Base-by-base conservation (phyloP, 2,113 vertebrate species). In the Aegithalos caudatus region DNA sequence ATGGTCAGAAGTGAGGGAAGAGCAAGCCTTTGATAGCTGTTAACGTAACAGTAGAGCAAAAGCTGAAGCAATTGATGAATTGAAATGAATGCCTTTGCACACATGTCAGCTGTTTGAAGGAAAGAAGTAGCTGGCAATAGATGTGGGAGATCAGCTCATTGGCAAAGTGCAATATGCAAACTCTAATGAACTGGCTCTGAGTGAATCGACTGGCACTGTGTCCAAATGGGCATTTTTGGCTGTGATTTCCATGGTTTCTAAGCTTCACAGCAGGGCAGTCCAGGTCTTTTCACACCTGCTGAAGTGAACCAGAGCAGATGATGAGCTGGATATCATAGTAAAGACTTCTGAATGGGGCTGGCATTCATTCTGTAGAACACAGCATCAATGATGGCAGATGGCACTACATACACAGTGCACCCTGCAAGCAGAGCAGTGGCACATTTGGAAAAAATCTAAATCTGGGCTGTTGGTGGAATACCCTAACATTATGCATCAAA, bases 271-370 rank as follows among this genome's bases (percentile, higher is more conserved):
- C n/a, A 90, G 95, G 95, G 88, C 78, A 95, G 89, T 91, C 81
- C 92, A 91, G 92, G 90, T 92, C 90, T 94, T 96, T 93, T 92
- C 81, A 97, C 94, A 97, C 93, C 96, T 97, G 97, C 94, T 97
- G 86, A 96, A 96, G 83, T 79, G 83, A 96, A 95, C 90, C 81
- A 89, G 65, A 93, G 92, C 91, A 94, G 91, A 91, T 87, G 90
- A 96, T 84, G 57, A 95, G 93, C 88, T 97, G 95, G 83, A 95
- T 96, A 71, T 61, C 65, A 58, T 2, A 93, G 88, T 53, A 86
- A 86, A 87, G 95, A 42, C 66, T 85, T 94, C 67, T 10, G 54
- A 94, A 96, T 89, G 81, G 86, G 77, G 77, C 69, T 96, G 95
- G 88, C 82, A 90, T 73, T 95, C 54, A 60, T 90, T 91, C 89